A percentile compares a stretch with the other conserved stretches of the same genome.
These are phyloP conservation scores for Chlorospingus semifuscus DNA, from an alignment of 2,797 vertebrate species.

Conservation along the genomic window DNA sequence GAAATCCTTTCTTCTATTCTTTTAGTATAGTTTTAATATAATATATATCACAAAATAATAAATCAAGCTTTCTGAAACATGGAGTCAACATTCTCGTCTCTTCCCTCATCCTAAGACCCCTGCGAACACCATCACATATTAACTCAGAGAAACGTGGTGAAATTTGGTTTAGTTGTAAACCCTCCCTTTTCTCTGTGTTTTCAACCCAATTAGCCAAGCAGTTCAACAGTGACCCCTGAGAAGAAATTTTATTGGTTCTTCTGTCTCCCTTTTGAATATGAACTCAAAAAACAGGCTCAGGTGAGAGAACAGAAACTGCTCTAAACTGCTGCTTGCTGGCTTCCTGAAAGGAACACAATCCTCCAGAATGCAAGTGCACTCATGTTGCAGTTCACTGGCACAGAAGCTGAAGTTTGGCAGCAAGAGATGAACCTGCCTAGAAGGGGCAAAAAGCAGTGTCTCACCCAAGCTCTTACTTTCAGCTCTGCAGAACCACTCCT, in stretches of 20 bases:
- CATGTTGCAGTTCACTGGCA: rapidly evolving
- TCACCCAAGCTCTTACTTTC: background rate
- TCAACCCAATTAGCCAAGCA: background rate
- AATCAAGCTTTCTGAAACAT: too few relatives aligned
- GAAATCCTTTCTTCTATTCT: too few relatives aligned
- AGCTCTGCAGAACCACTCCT: background rate
- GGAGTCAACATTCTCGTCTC: too few relatives aligned
- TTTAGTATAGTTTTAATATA: too few relatives aligned
- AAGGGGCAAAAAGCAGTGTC: background rate
- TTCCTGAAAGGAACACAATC: background rate
- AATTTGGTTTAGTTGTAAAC: background rate
- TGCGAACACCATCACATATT: too few relatives aligned
- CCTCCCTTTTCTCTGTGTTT: background rate
- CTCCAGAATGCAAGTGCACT: background rate
- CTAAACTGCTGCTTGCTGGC: background rate
- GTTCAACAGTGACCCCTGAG: rapidly evolving
- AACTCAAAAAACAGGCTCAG: background rate
- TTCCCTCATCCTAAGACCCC: too few relatives aligned
- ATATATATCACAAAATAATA: too few relatives aligned
- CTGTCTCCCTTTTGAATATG: background rate
- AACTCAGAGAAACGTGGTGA: background rate
- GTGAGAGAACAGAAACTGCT: background rate
- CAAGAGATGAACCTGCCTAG: background rate
- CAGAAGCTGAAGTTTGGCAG: background rate
- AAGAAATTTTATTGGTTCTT: background rate